Base-by-base conservation (phyloP, 2,888 invertebrate genomes). In the Drosophila quinaria region DNA sequence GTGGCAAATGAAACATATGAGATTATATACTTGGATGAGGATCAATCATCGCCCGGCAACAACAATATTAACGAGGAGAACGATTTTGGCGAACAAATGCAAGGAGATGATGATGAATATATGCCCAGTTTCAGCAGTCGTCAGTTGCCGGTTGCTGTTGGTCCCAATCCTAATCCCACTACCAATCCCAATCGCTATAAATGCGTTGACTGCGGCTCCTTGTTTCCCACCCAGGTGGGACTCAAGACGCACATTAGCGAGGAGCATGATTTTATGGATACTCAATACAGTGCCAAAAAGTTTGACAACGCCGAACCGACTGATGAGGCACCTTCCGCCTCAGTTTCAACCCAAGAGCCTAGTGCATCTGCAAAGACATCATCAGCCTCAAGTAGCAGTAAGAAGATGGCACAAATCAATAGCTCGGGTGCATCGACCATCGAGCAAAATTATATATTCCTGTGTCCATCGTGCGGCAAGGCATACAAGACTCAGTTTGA, bases 381-480 rank as follows among this genome's bases (percentile, higher is more conserved):
- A 6, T 22, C 55, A 9, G 19, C 39, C 5, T 25, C 8, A 15
- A 51, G 47, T 37, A 33, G 37, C 17, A 17, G 17, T 17, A 55
- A 46, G 19, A 54, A 61, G 42, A 25, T 60, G 0, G 17, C 49
- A 2, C 31, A 15, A n/a, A n/a, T 60, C 0, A 69, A 74, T 31
- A 41, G 35, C 3, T 15, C 69, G 9, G 66, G 69, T 8, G 42
- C 41, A 9, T 63, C 72, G 0, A 89, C 89, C 9, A 81, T 89
- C 8, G 89, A 89, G 33, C 86, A 89, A 35, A 85, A 84, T 19
- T 91, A 91, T 47, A 90, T 91, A 50, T 91, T 87, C 54, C 55
- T 91, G 11, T 91, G 91, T 33, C 91, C 91, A 0, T 90, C 91
- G 11, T 91, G 91, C 46, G 91, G 91, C 13, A 67, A 85, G 39